Evolutionary conservation across 2,797 vertebrate genomes (phyloP).

Genomic region (Chaetophractus vellerosus): DNA sequence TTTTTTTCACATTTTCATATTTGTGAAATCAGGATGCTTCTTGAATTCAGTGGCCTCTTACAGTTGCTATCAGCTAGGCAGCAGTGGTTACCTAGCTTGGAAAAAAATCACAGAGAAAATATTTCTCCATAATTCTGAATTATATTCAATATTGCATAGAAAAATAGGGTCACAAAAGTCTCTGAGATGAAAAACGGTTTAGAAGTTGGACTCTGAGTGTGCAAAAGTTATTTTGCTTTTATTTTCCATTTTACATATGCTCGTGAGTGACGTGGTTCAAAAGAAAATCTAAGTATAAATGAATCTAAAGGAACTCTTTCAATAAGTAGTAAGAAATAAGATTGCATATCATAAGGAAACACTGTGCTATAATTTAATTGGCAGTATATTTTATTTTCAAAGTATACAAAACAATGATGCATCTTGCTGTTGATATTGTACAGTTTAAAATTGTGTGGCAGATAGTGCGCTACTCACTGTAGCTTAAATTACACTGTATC

Average conservation of each 20-base stretch:
- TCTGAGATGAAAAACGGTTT: neutral
- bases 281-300: neutral
- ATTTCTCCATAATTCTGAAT: neutral
- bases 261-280: neutral
- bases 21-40: neutral
- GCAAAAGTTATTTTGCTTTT: neutral
- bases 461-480: neutral
- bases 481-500: neutral
- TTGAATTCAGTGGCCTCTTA: neutral
- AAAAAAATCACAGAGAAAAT: neutral
- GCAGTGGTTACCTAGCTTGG: neutral
- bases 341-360: neutral
- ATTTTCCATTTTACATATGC: neutral
- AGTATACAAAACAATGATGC: neutral
- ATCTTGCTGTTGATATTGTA: neutral
- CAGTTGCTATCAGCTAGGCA: neutral
- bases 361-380: neutral
- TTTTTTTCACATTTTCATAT: neutral
- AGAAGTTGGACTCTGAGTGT: neutral
- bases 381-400: neutral
- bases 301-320: neutral
- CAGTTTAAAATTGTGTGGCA: neutral
- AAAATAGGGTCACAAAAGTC: neutral
- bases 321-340: neutral
- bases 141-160: neutral